Percentiles rank a stretch among this genome's conserved stretches.
phyloP scores from a whole-genome alignment of 2,888 invertebrate species.

The Agrochola circellaris region DNA sequence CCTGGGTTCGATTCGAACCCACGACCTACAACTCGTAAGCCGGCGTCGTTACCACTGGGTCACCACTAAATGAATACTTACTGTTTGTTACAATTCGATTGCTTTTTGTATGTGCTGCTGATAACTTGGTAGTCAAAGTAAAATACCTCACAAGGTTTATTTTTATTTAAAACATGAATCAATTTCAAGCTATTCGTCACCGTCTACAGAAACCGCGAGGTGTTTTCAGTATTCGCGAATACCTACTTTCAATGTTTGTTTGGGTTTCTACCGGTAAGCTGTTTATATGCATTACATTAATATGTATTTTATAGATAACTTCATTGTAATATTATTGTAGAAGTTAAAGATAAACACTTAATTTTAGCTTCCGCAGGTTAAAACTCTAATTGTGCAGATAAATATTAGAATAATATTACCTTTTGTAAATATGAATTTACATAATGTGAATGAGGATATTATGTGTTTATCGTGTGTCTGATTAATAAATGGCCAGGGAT shows the following conservation, averaged over 20 bases:
- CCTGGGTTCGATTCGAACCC: no score
- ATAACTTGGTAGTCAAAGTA: conserved; percentile 10
- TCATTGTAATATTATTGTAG: conserved; percentile 8
- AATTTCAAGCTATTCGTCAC: conserved; percentile 35
- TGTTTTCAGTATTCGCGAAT: conserved; percentile 24
- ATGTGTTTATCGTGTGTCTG: conserved; percentile 12
- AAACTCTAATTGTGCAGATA: neutral
- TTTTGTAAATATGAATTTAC: neutral
- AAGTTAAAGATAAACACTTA: conserved; percentile 16
- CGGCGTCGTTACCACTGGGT: no score
- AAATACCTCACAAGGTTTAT: conserved; percentile 15
- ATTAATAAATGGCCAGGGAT: conserved; percentile 20
- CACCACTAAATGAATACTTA: neutral
- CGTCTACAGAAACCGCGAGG: conserved; percentile 10
- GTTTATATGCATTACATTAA: conserved; percentile 17
- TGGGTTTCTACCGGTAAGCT: conserved; percentile 33
- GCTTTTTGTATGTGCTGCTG: neutral
- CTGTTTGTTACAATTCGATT: neutral
- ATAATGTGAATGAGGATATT: conserved; percentile 7
- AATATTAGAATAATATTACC: neutral
- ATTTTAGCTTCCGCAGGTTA: conserved; percentile 15
- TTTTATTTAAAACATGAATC: conserved; percentile 10
- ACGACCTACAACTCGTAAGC: no score
- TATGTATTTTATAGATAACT: conserved; percentile 26
- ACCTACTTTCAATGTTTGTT: conserved; percentile 37